A percentile compares a stretch with the other conserved stretches of the same genome.
Conservation (phyloP, 2,113 vertebrate genomes). For the Astur gentilis region DNA sequence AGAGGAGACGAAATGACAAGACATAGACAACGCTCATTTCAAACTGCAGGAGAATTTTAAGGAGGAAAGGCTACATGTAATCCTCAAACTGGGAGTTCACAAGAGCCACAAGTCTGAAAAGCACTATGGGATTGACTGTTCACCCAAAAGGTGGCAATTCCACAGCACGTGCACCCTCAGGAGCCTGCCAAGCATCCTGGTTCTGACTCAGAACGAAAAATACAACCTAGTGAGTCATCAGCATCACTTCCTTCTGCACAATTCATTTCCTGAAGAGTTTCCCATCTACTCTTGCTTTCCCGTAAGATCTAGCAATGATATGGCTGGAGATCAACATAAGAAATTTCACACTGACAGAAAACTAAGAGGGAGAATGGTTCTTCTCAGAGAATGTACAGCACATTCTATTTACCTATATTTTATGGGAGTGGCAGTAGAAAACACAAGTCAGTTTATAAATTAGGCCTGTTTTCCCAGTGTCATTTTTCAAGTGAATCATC, state of each 20-base stretch:
- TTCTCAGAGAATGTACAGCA: background rate
- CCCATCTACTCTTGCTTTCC: background rate
- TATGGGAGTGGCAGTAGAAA: background rate
- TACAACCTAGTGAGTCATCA: background rate
- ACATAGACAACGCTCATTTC: background rate
- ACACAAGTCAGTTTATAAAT: slow-evolving; percentile 22
- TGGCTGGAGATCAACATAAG: background rate
- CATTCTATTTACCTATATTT: background rate
- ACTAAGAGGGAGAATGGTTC: background rate
- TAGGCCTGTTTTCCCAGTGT: background rate
- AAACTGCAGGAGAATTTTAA: background rate
- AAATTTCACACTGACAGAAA: background rate
- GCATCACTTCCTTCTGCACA: background rate
- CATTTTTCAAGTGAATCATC: slow-evolving; percentile 50
- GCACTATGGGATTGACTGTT: background rate
- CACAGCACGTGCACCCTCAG: background rate
- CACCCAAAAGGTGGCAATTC: background rate
- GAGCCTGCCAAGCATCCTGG: background rate
- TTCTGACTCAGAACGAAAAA: slow-evolving; percentile 12
- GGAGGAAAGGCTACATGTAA: background rate
- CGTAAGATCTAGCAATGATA: background rate
- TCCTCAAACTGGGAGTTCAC: background rate
- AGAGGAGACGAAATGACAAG: background rate
- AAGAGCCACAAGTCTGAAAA: background rate
- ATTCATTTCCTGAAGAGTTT: slow-evolving; percentile 35